A percentile compares a stretch with the other conserved stretches of the same genome.
These are phyloP conservation scores for Pseudobourletiella spinata DNA, from an alignment of 1,140 invertebrate species.

Conservation along the genomic window DNA sequence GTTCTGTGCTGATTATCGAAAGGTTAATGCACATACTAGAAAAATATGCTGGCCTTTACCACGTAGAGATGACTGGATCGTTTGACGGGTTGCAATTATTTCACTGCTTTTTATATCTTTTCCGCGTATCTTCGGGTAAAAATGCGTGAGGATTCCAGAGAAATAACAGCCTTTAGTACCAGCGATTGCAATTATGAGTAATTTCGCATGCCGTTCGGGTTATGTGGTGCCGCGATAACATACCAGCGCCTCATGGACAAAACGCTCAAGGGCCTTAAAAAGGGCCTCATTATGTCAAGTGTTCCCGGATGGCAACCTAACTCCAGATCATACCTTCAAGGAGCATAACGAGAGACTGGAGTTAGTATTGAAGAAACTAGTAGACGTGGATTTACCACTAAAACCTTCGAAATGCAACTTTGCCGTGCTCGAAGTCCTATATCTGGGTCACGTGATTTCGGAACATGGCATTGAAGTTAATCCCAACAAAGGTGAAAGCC, in stretches of 20 bases:
- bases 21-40: slow-evolving; percentile 41
- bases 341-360: slow-evolving; percentile 38
- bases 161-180: slow-evolving; percentile 41
- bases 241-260: slow-evolving; percentile 43
- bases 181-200: slow-evolving; percentile 39
- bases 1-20: slow-evolving; percentile 44
- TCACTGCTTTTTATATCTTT: slow-evolving; percentile 43
- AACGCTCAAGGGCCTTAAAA: slow-evolving; percentile 36
- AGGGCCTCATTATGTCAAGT: slow-evolving; percentile 25
- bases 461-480: slow-evolving; percentile 39
- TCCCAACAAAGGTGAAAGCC: slow-evolving; percentile 38
- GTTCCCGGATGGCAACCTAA: slow-evolving; percentile 40
- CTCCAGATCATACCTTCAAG: slow-evolving; percentile 36
- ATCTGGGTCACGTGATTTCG: slow-evolving; percentile 41
- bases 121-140: slow-evolving; percentile 46
- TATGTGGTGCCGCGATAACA: slow-evolving; percentile 41
- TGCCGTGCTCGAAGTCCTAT: slow-evolving; percentile 36
- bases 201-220: slow-evolving; percentile 43
- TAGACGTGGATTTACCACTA: slow-evolving; percentile 34
- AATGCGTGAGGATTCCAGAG: slow-evolving; percentile 37
- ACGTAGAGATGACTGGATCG: slow-evolving; percentile 43
- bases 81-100: slow-evolving; percentile 40
- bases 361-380: slow-evolving; percentile 38
- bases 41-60: slow-evolving; percentile 44
- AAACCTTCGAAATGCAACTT: slow-evolving; percentile 37